Evolutionary conservation across 2,113 vertebrate genomes (phyloP).

Genomic region (Raja brachyura): DNA sequence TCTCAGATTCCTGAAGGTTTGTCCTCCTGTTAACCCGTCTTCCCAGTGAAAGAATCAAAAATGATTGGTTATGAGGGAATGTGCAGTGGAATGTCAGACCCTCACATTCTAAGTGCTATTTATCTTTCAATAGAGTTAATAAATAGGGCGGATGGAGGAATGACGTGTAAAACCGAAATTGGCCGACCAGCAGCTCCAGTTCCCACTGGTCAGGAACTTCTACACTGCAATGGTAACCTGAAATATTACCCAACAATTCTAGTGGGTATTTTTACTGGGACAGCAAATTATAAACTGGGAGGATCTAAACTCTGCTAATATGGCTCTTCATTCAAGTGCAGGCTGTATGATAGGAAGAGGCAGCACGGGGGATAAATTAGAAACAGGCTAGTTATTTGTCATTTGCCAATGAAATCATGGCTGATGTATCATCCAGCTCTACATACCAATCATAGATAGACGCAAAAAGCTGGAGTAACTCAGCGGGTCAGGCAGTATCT

Average conservation of each 20-base stretch:
- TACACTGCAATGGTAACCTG: not conserved
- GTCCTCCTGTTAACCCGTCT: not conserved
- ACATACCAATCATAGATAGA: no score
- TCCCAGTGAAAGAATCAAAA: conserved; percentile 6
- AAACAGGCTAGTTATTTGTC: no score
- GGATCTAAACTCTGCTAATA: not conserved
- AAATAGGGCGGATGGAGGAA: not conserved
- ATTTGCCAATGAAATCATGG: no score
- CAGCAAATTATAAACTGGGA: not conserved
- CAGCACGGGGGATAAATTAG: not conserved
- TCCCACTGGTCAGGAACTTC: not conserved
- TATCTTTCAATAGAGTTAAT: not conserved
- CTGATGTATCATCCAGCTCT: no score
- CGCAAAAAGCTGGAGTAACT: no score
- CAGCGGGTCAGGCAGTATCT: no score
- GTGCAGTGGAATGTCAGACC: not conserved
- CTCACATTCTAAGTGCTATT: conserved; percentile 29
- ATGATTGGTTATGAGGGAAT: conserved; percentile 25
- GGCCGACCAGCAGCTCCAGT: conserved; percentile 21
- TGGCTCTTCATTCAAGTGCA: not conserved
- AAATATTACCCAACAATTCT: not conserved
- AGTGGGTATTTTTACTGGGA: not conserved
- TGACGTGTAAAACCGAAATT: not conserved
- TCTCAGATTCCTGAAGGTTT: conserved; percentile 1
- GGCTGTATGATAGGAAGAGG: not conserved